Conservation (phyloP, 2,113 vertebrate genomes). For the Solea senegalensis region DNA sequence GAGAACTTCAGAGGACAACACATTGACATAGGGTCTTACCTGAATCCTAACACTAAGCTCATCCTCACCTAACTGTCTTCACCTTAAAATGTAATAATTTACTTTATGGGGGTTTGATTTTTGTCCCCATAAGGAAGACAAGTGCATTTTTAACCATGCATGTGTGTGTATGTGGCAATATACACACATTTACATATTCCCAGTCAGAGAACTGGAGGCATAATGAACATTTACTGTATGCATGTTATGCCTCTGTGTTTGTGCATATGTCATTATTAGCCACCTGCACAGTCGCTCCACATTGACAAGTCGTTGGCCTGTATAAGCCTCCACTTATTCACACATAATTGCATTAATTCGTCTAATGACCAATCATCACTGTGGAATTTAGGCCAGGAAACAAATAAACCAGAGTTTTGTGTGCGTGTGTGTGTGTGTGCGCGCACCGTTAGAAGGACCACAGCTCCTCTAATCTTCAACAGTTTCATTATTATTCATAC, state of each 20-base stretch:
- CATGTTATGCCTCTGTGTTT: background rate
- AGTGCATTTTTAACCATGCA: too few species aligned
- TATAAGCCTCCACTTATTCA: constrained; percentile 52
- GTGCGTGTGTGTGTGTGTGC: background rate
- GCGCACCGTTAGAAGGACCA: constrained; percentile 1
- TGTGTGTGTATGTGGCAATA: background rate
- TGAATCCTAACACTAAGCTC: too few species aligned
- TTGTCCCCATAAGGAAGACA: too few species aligned
- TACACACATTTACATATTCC: background rate
- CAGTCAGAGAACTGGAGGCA: background rate
- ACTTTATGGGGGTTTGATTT: too few species aligned
- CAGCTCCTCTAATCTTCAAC: constrained; percentile 22
- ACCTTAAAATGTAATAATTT: too few species aligned
- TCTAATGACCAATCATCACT: constrained; percentile 62
- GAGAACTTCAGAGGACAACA: too few species aligned
- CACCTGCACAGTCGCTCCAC: constrained; percentile 39
- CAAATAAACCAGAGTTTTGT: constrained; percentile 17
- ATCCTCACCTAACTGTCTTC: too few species aligned
- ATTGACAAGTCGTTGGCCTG: constrained; percentile 47
- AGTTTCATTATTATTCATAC: constrained; percentile 21
- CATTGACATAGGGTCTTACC: too few species aligned
- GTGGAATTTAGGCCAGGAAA: constrained; percentile 51
- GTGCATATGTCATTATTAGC: constrained; percentile 48
- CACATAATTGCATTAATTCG: constrained; percentile 62
- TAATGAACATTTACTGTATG: background rate